phyloP scores from a whole-genome alignment of 1,140 invertebrate genomes.

The Ooceraea biroi region DNA sequence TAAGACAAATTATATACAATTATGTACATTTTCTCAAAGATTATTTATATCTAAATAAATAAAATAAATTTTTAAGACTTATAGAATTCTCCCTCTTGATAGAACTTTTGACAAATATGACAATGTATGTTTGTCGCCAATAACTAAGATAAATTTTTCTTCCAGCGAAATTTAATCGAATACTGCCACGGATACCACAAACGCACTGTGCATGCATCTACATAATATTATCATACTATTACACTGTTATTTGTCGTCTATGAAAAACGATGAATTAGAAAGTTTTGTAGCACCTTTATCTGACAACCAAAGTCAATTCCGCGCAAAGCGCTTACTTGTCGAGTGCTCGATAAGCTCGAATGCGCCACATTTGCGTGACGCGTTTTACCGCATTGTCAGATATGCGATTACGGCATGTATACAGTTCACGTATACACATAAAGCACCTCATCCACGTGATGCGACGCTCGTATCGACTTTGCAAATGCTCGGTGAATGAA shows the following conservation, averaged over 20 bases:
- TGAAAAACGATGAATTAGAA: background rate
- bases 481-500: background rate
- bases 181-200: too few relatives aligned
- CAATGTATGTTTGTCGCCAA: background rate
- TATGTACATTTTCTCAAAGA: background rate
- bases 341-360: conserved; percentile 37
- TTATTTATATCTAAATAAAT: background rate
- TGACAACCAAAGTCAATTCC: background rate
- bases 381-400: conserved; percentile 38
- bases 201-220: too few relatives aligned
- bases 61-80: background rate
- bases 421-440: background rate
- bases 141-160: background rate
- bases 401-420: conserved; percentile 33
- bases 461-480: background rate
- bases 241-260: background rate
- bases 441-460: conserved; percentile 4
- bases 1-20: background rate
- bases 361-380: conserved; percentile 23
- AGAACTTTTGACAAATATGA: too few relatives aligned
- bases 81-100: background rate
- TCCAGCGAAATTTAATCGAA: background rate
- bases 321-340: background rate
- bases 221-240: background rate
- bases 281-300: background rate